Conservation (phyloP, 2,797 vertebrate species). For the Cottoperca gobio region DNA sequence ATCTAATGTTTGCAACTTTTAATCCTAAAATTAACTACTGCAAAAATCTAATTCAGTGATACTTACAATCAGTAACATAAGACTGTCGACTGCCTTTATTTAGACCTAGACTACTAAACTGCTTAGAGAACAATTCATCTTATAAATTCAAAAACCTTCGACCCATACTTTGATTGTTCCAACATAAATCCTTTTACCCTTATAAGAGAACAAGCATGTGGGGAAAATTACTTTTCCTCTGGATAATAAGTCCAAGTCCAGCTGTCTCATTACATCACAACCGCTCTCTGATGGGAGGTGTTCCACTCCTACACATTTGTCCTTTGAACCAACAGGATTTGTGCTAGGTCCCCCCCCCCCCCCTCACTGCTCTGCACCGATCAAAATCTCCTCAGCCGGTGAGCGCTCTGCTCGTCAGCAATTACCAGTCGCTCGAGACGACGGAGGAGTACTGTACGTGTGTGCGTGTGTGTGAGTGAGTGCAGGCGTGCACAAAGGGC, state of each 20-base stretch:
- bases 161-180: conserved; percentile 22
- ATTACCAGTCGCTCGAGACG: conserved; percentile 63
- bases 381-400: conserved; percentile 73
- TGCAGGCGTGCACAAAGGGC: conserved; percentile 58
- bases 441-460: conserved; percentile 21
- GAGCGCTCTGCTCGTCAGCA: conserved; percentile 72
- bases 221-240: conserved; percentile 30
- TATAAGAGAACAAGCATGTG: conserved; percentile 31
- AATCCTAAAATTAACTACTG: neutral
- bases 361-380: conserved; percentile 38
- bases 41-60: neutral
- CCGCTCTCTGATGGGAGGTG: conserved; percentile 45
- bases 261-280: conserved; percentile 65
- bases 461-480: conserved; percentile 29
- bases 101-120: conserved; percentile 1
- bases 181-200: conserved; percentile 14
- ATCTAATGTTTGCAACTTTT: neutral
- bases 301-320: conserved; percentile 69
- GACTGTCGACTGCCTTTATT: neutral
- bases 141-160: conserved; percentile 12
- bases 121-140: neutral
- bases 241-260: conserved; percentile 52
- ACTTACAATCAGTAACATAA: neutral
- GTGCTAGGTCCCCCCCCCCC: conserved; percentile 6
- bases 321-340: conserved; percentile 70